Evolutionary conservation across 2,888 invertebrate genomes (phyloP).

Genomic region (Gymnocheta viridis): DNA sequence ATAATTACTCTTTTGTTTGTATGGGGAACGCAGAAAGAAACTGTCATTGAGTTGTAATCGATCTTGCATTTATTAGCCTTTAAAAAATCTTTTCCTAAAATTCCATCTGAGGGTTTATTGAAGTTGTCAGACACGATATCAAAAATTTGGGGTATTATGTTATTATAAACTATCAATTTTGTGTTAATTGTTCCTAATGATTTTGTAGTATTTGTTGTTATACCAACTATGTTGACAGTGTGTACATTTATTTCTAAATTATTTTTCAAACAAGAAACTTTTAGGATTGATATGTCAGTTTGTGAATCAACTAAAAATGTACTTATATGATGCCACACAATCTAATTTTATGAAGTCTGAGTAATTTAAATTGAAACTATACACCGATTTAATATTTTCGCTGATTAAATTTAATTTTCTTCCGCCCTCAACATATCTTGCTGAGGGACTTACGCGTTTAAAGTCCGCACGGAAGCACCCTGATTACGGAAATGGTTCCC

Average conservation of each 20-base stretch:
- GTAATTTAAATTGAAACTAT: neutral
- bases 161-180: conserved; percentile 18
- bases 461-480: conserved; percentile 8
- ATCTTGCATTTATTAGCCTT: conserved; percentile 32
- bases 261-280: conserved; percentile 15
- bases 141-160: conserved; percentile 19
- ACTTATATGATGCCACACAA: neutral
- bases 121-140: conserved; percentile 8
- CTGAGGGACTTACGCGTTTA: conserved; percentile 55
- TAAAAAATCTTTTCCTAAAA: conserved; percentile 47
- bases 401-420: neutral
- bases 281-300: conserved; percentile 38
- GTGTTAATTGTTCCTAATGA: conserved; percentile 31
- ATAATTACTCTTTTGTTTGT: neutral
- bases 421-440: conserved; percentile 18
- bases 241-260: conserved; percentile 2
- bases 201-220: conserved; percentile 26
- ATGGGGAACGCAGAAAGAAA: conserved; percentile 13
- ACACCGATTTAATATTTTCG: neutral
- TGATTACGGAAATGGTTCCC: neutral
- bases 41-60: neutral
- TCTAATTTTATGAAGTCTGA: conserved; percentile 17
- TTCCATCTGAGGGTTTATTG: conserved; percentile 39
- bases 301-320: conserved; percentile 8
- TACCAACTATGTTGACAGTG: conserved; percentile 29